phyloP scores from a whole-genome alignment of 2,113 vertebrate species.

The Syrrhaptes paradoxus region DNA sequence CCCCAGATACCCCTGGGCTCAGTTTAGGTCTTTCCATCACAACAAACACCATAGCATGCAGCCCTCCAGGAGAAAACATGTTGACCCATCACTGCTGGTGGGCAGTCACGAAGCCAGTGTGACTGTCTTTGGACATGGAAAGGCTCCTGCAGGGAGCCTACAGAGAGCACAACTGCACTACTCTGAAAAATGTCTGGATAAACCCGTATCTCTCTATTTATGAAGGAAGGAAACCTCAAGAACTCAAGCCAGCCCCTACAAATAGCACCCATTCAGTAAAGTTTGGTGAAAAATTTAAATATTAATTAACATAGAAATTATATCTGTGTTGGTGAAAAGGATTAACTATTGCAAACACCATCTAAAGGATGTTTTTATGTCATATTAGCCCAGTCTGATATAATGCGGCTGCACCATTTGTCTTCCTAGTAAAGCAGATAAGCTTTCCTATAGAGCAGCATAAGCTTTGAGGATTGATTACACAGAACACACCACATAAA shows the following conservation, averaged over 20 bases:
- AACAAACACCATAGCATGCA: neutral
- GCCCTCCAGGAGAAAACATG: neutral
- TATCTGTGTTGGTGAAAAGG: neutral
- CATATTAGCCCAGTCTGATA: neutral
- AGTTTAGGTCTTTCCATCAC: neutral
- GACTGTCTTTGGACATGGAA: neutral
- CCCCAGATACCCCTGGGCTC: neutral
- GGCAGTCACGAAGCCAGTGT: neutral
- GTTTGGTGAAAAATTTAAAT: neutral
- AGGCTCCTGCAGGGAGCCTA: neutral
- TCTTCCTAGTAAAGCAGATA: constrained; percentile 12
- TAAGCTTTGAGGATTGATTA: neutral
- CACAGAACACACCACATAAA: neutral
- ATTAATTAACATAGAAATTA: neutral
- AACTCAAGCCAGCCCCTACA: neutral
- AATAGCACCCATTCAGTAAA: neutral
- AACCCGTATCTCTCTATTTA: neutral
- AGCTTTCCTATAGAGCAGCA: constrained; percentile 10
- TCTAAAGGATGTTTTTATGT: constrained; percentile 13
- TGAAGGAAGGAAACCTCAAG: neutral
- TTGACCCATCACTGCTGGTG: neutral
- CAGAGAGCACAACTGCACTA: neutral
- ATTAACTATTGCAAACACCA: neutral
- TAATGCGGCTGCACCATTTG: neutral
- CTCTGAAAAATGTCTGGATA: neutral